Conservation (phyloP, 2,113 vertebrate species). For the Epinephelus cyanopodus region DNA sequence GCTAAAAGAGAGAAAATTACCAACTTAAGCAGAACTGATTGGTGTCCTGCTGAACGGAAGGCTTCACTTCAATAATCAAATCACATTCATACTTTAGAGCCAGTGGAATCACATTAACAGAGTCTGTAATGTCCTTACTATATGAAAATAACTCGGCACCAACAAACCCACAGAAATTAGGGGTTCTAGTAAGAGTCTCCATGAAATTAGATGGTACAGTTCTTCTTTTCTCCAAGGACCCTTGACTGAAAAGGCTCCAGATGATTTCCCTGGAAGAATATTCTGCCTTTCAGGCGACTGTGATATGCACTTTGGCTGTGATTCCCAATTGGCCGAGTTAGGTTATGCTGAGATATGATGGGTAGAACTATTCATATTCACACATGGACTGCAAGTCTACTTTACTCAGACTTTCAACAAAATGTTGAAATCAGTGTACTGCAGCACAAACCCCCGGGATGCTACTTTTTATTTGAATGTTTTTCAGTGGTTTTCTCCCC, state of each 20-base stretch:
- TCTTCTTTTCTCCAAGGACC: conserved; percentile 32
- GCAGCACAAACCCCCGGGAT: not conserved
- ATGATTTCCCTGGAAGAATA: conserved; percentile 44
- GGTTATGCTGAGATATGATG: conserved; percentile 7
- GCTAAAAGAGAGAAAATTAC: conserved; percentile 70
- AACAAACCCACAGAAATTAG: conserved; percentile 23
- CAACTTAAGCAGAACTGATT: conserved; percentile 73
- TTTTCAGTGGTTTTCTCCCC: not conserved
- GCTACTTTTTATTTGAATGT: not conserved
- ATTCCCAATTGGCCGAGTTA: conserved; percentile 35
- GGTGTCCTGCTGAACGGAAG: conserved; percentile 60
- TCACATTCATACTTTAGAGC: conserved; percentile 40
- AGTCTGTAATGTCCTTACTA: conserved; percentile 1
- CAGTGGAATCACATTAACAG: conserved; percentile 29
- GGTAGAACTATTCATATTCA: conserved; percentile 21
- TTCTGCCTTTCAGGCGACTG: conserved; percentile 42
- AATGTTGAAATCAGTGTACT: conserved; percentile 26
- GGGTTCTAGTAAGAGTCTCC: conserved; percentile 10
- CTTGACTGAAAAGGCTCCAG: conserved; percentile 20
- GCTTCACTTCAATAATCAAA: conserved; percentile 66
- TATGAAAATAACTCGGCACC: conserved; percentile 24
- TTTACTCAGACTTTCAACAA: conserved; percentile 2
- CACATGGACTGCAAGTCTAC: not conserved
- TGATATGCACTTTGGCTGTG: conserved; percentile 45
- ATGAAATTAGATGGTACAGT: conserved; percentile 38